Evolutionary conservation across 92 coral and sea anemone genomes (phyloP).

Genomic region (Hydrozoanthus gracilis): DNA sequence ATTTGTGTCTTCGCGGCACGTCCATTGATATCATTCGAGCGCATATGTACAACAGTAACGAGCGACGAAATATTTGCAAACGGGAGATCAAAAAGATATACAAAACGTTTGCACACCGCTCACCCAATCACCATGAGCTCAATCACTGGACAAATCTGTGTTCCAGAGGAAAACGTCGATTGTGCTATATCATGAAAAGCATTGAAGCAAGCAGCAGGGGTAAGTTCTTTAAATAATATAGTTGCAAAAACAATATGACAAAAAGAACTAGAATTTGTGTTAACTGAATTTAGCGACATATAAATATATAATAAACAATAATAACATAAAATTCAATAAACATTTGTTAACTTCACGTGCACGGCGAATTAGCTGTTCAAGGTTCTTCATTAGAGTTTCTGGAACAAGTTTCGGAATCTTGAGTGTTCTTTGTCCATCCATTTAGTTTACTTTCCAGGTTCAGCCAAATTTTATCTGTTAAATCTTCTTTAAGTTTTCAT

Average conservation of each 20-base stretch:
- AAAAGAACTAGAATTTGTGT: not conserved
- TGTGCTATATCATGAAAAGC: conserved; percentile 28
- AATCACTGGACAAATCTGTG: conserved; percentile 18
- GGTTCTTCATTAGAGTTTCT: too few relatives aligned
- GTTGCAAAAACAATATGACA: not conserved
- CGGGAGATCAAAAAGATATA: conserved; percentile 28
- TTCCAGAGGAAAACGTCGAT: conserved; percentile 16
- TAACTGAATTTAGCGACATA: not conserved
- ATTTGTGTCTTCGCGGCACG: conserved; percentile 9
- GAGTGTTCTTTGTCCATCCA: too few relatives aligned
- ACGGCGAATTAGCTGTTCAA: too few relatives aligned
- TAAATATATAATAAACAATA: too few relatives aligned
- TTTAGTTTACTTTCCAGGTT: too few relatives aligned
- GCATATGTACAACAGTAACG: conserved; percentile 24
- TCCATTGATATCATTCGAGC: conserved; percentile 18
- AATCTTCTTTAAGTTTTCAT: too few relatives aligned
- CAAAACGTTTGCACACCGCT: conserved; percentile 19
- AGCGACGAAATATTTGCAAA: conserved; percentile 24
- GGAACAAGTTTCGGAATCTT: too few relatives aligned
- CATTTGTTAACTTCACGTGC: too few relatives aligned
- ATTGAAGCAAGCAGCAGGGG: conserved; percentile 21
- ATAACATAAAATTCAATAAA: too few relatives aligned
- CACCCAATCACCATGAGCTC: conserved; percentile 23
- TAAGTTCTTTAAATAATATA: not conserved
- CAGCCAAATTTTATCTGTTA: too few relatives aligned